Conservation (phyloP, 2,888 invertebrate genomes). For the Hirtodrosophila histrioides region DNA sequence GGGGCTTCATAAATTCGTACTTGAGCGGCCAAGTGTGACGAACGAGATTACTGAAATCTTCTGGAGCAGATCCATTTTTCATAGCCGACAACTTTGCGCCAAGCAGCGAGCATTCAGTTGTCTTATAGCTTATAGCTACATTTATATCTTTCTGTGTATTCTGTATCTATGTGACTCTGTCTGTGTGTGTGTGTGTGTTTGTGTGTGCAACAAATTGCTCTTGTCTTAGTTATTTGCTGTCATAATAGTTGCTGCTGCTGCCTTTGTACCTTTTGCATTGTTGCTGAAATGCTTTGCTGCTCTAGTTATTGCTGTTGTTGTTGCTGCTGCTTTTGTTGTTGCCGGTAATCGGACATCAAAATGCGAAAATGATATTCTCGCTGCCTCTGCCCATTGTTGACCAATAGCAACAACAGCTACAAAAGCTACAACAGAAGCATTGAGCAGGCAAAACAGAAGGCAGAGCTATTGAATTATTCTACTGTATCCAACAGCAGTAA, state of each 20-base stretch:
- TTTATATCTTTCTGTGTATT: conserved; percentile 31
- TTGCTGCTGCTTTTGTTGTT: conserved; percentile 33
- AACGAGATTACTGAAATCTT: conserved; percentile 84
- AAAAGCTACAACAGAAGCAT: conserved; percentile 4
- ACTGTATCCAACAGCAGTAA: conserved; percentile 9
- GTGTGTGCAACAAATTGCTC: conserved; percentile 69
- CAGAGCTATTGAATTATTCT: conserved; percentile 37
- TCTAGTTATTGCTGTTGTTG: conserved; percentile 62
- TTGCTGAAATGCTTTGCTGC: conserved; percentile 67
- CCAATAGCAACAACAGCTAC: conserved; percentile 52
- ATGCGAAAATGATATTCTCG: conserved; percentile 74
- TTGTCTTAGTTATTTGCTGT: conserved; percentile 69
- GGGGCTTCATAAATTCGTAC: conserved; percentile 81
- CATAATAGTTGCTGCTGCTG: conserved; percentile 68
- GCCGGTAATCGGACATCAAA: conserved; percentile 73
- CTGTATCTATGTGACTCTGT: conserved; percentile 1
- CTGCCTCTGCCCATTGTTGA: conserved; percentile 55
- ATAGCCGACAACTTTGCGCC: conserved; percentile 74
- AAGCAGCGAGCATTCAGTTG: conserved; percentile 48
- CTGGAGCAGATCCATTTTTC: conserved; percentile 84
- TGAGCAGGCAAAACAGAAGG: conserved; percentile 28
- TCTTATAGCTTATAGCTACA: conserved; percentile 35
- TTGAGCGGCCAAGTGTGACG: conserved; percentile 83
- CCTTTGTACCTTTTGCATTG: conserved; percentile 56
- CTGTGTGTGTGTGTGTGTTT: conserved; percentile 29